Base-by-base conservation (phyloP, 2,797 vertebrate species). In the Erpetoichthys calabaricus region DNA sequence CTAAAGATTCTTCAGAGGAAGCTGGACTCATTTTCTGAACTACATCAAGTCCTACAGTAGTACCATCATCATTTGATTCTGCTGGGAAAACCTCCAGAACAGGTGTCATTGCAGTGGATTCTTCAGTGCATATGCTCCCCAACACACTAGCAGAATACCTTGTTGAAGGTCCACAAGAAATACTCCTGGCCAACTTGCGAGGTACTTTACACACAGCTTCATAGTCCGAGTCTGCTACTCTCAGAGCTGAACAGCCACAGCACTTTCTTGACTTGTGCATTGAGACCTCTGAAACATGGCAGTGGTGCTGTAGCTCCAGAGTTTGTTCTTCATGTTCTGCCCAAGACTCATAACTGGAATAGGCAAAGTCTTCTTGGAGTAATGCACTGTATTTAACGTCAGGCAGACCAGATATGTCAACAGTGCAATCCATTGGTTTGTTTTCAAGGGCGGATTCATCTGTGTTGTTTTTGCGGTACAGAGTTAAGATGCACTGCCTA, bases 201-300 rank as follows among this genome's bases (percentile, higher is more conserved):
- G 94, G 94, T 4, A 98, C 87, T 66, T 81, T 90, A 57, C 94
- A 98, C 50, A 98, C 89, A 0, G 94, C 92, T 69, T 98, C 94
- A 0, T 97, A 97, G 75, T 97, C 92, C 0, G 90, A 86, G 45
- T 98, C 94, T 0, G 91, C 78, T 3, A 97, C 94, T 0, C 94
- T 84, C 51, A 98, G 71, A 0, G 73, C 78, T 0, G 89, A 81
- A 0, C 92, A 97, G 1, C 91, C 89, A 1, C 82, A 76, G 74
- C 92, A 97, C 7, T 89, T 81, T 67, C 90, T 71, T 0, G 84
- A 81, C 41, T 85, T 84, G 68, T 59, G 69, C 4, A 74, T 76
- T 0, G 64, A 42, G 5, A 69, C 59, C 47, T 92, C 91, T 0
- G 66, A 63, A 10, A 68, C 63, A 0, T 80, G 86, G 68, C 84